These are phyloP conservation scores for Mixornis gularis DNA, from an alignment of 2,113 vertebrate genomes.

Conservation along the genomic window DNA sequence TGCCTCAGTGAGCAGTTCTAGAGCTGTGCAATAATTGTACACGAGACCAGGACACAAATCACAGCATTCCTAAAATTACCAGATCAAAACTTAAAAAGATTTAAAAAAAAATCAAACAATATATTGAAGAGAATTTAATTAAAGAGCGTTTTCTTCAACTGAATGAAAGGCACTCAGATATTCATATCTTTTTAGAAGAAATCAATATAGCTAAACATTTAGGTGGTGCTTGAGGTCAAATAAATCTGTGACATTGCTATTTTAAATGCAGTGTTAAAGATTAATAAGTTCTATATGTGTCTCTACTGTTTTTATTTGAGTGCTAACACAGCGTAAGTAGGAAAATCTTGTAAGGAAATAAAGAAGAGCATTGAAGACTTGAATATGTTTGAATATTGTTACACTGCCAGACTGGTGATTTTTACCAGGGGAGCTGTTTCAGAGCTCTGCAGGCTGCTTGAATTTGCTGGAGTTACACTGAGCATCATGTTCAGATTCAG, in stretches of 20 bases:
- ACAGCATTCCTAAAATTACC: neutral
- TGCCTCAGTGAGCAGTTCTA: neutral
- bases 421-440: neutral
- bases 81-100: rapidly evolving
- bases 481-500: neutral
- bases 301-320: neutral
- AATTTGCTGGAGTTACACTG: neutral
- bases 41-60: neutral
- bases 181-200: neutral
- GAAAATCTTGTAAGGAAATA: neutral
- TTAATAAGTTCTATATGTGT: neutral
- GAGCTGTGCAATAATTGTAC: neutral
- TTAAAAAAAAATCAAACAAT: neutral
- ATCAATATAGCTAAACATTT: neutral
- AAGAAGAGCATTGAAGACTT: neutral
- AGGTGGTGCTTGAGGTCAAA: neutral
- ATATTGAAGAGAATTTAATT: neutral
- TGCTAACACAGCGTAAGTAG: neutral
- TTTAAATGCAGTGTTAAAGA: neutral
- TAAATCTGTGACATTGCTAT: neutral
- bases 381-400: neutral
- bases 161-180: neutral
- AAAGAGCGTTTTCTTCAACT: neutral
- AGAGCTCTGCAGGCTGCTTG: neutral
- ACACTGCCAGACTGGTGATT: neutral